phyloP scores from a whole-genome alignment of 2,888 invertebrate species.

The Eulithis prunata region DNA sequence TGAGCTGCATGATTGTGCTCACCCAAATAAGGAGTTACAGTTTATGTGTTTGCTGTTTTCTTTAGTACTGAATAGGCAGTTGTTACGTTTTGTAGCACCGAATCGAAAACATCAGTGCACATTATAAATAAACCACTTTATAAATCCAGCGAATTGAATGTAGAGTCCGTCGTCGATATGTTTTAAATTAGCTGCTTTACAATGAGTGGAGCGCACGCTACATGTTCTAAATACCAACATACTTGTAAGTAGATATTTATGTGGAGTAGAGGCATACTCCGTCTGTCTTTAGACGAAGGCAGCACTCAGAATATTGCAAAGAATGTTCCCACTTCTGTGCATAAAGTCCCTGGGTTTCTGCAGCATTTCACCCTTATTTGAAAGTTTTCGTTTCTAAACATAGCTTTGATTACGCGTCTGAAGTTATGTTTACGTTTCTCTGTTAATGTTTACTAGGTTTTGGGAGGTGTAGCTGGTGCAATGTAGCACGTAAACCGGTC shows the following conservation, averaged over 20 bases:
- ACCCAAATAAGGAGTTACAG: slow-evolving; percentile 25
- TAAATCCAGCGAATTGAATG: slow-evolving; percentile 58
- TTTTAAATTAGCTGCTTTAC: slow-evolving; percentile 55
- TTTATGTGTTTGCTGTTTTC: slow-evolving; percentile 27
- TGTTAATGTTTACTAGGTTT: slow-evolving; percentile 46
- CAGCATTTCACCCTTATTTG: slow-evolving; percentile 33
- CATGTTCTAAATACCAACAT: slow-evolving; percentile 30
- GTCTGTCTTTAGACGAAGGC: slow-evolving; percentile 19
- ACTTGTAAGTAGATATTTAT: slow-evolving; percentile 9
- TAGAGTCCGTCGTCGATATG: slow-evolving; percentile 53
- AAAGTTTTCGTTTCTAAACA: slow-evolving; percentile 40
- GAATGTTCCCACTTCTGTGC: slow-evolving; percentile 31
- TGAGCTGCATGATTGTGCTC: slow-evolving; percentile 15
- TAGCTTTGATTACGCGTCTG: slow-evolving; percentile 48
- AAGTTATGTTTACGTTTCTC: slow-evolving; percentile 58
- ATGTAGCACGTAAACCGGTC: slow-evolving; percentile 42
- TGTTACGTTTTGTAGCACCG: slow-evolving; percentile 26
- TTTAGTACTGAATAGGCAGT: slow-evolving; percentile 24
- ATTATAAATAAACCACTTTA: slow-evolving; percentile 58
- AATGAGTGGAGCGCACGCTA: slow-evolving; percentile 32
- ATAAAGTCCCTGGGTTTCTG: slow-evolving; percentile 27
- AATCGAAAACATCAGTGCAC: slow-evolving; percentile 41
- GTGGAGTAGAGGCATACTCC: slow-evolving; percentile 30
- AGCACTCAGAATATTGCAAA: slow-evolving; percentile 30
- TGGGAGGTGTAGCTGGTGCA: not conserved